Base-by-base conservation (phyloP, 2,888 invertebrate species). In the Epistrophe grossulariae region DNA sequence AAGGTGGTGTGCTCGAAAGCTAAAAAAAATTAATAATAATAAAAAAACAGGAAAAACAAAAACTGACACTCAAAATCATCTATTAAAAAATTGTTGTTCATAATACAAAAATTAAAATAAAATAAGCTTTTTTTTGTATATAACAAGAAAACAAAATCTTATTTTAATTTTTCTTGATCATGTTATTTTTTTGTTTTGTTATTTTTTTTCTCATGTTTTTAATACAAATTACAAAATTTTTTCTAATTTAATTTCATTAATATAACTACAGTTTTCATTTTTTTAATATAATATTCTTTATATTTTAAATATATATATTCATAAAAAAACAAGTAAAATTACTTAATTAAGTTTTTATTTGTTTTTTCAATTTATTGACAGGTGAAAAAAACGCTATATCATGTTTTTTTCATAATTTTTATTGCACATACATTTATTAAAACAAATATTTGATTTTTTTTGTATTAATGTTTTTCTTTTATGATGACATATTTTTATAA, bases 141-240 rank as follows among this genome's bases (percentile, higher is more conserved):
- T 87, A 59, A 83, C 87, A 87, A 87, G 83, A 83, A 83, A 87
- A 83, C 71, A 87, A 87, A 83, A 83, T 87, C 66, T 66, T 76
- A 83, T 87, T 87, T 87, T 76, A 79, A 60, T 48, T 79, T 79
- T 83, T 87, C 87, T 79, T 83, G 87, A 72, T 83, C 68, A 35
- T 62, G 76, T 85, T 87, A 76, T 85, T 87, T 83, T 62, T 52
- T 59, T 70, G 7, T 7, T 55, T 55, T 31, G 31, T 62, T 52
- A 52, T 79, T 64, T 72, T 50, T 73, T 71, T 89, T 88, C 74
- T 84, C 59, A 73, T 45, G 62, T 77, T 70, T 84, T 88, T 76
- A 88, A 90, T 91, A 91, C 91, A 91, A 90, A 90, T 90, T 91
- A 91, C 91, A 91, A 91, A 91, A 91, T 88, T 91, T 91, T 91